Base-by-base conservation (phyloP, 2,113 vertebrate genomes). In the Camelus dromedarius region DNA sequence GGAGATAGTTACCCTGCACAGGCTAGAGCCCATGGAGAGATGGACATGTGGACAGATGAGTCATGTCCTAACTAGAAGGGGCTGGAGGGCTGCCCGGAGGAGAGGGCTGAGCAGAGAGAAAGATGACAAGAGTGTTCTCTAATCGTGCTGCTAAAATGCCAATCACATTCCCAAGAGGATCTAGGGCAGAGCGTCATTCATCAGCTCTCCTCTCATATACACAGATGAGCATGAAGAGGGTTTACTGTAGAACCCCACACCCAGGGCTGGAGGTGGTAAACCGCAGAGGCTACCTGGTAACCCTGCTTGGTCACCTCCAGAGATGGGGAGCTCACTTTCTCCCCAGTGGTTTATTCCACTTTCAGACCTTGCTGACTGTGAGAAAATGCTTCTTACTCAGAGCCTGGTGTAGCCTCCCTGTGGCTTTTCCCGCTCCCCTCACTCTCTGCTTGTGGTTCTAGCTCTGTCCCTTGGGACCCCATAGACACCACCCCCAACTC, bases 181-280 rank as follows among this genome's bases (percentile, higher is more conserved):
- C 20, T 18, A 73, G 76, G 82, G 48, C 50, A 8, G 20, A 7
- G 28, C 1, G 5, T 8, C 77, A 16, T 10, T 54, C 52, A 14
- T 30, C n/a, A 18, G 19, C 35, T 73, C 11, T 38, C 50, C 15
- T n/a, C 28, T 38, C 19, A 32, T 1, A n/a, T 3, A 38, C 81
- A 50, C 28, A 58, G 79, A 20, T 12, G 58, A 62, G 67, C 64
- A 20, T 7, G 5, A 15, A 7, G 58, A 64, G 13, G 48, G 48
- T 7, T 42, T 16, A 18, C n/a, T 1, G 9, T 1, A n/a, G 38
- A 38, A 28, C 6, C 38, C 0, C 6, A 67, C 4, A 11, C 48
- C 16, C 22, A 19, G 35, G 26, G 46, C 18, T 48, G 13, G 82
- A 67, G 5, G 15, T 2, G 5, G 50, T 38, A 54, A 73, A 58